These are phyloP conservation scores for Autographa pulchrina DNA, from an alignment of 2,888 invertebrate species.

Conservation along the genomic window DNA sequence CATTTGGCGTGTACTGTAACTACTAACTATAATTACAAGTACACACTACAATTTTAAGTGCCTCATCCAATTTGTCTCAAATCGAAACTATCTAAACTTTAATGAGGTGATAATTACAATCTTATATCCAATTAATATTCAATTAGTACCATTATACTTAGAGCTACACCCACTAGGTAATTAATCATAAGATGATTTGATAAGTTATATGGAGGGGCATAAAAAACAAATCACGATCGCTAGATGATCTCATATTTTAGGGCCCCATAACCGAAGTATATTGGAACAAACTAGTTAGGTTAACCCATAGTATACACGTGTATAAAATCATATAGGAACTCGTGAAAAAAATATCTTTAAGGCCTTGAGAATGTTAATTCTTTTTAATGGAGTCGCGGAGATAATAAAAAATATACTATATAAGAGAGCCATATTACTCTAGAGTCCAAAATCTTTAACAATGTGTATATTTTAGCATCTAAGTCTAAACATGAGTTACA, in stretches of 20 bases:
- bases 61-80: background rate
- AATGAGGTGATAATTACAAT: background rate
- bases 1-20: too few species aligned
- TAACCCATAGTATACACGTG: background rate
- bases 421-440: too few species aligned
- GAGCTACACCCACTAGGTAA: background rate
- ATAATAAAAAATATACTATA: too few species aligned
- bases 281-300: background rate
- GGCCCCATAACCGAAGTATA: conserved; percentile 1
- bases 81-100: background rate
- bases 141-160: background rate
- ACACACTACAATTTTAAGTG: background rate
- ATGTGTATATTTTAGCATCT: too few species aligned
- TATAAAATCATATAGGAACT: background rate
- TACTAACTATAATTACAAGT: too few species aligned
- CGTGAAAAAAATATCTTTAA: too few species aligned
- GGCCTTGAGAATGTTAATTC: background rate
- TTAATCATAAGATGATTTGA: background rate
- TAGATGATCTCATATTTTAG: background rate
- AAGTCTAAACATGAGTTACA: too few species aligned
- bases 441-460: too few species aligned
- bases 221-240: background rate
- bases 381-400: background rate
- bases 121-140: background rate
- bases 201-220: background rate